Evolutionary conservation across 2,113 vertebrate species (phyloP).

Genomic region (Vulpes lagopus): DNA sequence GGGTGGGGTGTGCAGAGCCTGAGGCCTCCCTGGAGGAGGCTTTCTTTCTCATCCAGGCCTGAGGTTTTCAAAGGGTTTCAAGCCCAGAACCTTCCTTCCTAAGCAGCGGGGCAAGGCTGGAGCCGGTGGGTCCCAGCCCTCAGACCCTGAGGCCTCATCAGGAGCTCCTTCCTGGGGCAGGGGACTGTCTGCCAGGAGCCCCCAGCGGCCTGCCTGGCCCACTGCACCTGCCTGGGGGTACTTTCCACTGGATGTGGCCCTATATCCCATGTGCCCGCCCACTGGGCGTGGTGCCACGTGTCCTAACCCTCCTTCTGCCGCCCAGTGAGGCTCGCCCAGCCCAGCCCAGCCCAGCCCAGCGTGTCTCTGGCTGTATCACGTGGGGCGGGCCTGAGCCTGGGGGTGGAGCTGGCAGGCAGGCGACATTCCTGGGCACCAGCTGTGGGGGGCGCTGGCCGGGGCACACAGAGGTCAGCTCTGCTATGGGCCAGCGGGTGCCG

Average conservation of each 20-base stretch:
- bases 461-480: rapidly evolving
- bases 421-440: background rate
- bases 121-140: background rate
- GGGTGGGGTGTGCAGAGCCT: background rate
- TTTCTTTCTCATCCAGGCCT: background rate
- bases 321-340: too few relatives aligned
- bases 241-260: background rate
- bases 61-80: background rate
- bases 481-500: rapidly evolving
- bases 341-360: too few relatives aligned
- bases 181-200: background rate
- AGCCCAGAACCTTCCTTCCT: background rate
- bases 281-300: rapidly evolving
- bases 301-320: background rate
- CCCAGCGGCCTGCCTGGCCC: too few relatives aligned
- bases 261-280: background rate
- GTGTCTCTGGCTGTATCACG: background rate
- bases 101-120: background rate
- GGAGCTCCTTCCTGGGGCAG: rapidly evolving
- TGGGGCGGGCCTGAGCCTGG: rapidly evolving
- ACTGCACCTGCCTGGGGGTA: too few relatives aligned
- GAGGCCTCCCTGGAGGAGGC: background rate
- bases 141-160: background rate
- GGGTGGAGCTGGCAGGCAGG: background rate
- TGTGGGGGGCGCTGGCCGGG: background rate